phyloP scores from a whole-genome alignment of 2,888 invertebrate species.

The Chloroclysta siterata region DNA sequence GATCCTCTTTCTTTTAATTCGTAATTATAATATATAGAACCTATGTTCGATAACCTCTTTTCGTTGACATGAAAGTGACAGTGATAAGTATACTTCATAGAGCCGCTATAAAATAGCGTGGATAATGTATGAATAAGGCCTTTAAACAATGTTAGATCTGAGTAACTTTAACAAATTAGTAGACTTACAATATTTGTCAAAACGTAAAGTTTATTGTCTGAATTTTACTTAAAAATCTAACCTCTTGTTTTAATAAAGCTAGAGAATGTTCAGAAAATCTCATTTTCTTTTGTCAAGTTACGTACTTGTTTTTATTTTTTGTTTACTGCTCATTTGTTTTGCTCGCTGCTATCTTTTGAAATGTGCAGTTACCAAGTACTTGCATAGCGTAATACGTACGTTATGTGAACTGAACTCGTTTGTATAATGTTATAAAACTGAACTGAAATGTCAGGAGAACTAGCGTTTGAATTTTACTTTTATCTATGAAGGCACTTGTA shows the following conservation, averaged over 20 bases:
- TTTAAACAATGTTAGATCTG: too few relatives aligned
- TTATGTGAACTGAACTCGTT: slow-evolving; percentile 20
- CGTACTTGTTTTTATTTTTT: background rate
- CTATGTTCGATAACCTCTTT: too few relatives aligned
- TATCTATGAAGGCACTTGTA: slow-evolving; percentile 11
- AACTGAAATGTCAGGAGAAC: slow-evolving; percentile 22
- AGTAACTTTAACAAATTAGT: too few relatives aligned
- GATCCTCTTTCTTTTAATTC: too few relatives aligned
- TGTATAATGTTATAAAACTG: slow-evolving; percentile 25
- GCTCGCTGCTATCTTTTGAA: slow-evolving; percentile 31
- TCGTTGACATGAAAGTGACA: too few relatives aligned
- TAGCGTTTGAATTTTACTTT: slow-evolving; percentile 25
- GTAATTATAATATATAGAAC: too few relatives aligned
- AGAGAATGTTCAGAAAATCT: slow-evolving; percentile 1
- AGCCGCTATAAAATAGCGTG: too few relatives aligned
- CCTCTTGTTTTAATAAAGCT: too few relatives aligned
- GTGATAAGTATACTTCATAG: too few relatives aligned
- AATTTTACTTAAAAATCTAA: background rate
- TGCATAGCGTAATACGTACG: slow-evolving; percentile 16
- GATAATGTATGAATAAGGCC: too few relatives aligned
- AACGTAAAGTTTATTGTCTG: background rate
- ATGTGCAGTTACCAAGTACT: slow-evolving; percentile 33
- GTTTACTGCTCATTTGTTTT: slow-evolving; percentile 28
- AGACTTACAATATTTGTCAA: background rate
- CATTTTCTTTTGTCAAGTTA: slow-evolving; percentile 5